Percentiles rank a stretch among this genome's conserved stretches.
These are phyloP conservation scores for Varanus komodoensis DNA, from an alignment of 2,113 vertebrate genomes.

Conservation along the genomic window DNA sequence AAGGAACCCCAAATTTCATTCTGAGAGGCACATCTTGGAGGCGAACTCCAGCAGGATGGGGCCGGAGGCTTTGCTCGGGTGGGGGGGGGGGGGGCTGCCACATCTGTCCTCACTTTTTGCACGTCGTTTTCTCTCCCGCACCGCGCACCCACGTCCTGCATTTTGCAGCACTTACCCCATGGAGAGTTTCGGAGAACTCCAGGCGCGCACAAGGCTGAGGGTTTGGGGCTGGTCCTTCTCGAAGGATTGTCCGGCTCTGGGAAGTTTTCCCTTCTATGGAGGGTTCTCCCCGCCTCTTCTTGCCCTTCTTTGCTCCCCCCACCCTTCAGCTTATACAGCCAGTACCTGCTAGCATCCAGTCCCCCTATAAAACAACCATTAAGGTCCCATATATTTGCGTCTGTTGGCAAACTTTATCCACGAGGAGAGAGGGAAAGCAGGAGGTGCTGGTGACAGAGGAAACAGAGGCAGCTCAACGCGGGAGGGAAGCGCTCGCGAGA, in stretches of 20 bases:
- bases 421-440: conserved; percentile 60
- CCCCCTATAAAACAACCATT: conserved; percentile 70
- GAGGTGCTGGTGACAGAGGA: background rate
- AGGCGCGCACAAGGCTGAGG: background rate
- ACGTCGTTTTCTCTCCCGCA: no score
- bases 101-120: no score
- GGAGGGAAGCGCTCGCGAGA: conserved; percentile 40
- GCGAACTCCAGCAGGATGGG: background rate
- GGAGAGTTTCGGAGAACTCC: background rate
- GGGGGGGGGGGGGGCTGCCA: no score
- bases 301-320: conserved; percentile 59
- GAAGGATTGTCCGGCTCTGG: background rate
- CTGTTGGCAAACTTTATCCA: conserved; percentile 80
- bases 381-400: conserved; percentile 60
- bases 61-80: background rate
- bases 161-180: background rate
- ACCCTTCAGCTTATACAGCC: conserved; percentile 70
- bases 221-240: background rate
- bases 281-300: no score
- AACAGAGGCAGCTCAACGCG: conserved; percentile 27
- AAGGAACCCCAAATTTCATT: background rate
- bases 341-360: conserved; percentile 66
- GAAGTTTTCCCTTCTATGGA: background rate
- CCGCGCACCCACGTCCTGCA: no score
- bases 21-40: background rate